These are phyloP conservation scores for Drosophila tropicalis DNA, from an alignment of 1,140 invertebrate species.

Conservation along the genomic window DNA sequence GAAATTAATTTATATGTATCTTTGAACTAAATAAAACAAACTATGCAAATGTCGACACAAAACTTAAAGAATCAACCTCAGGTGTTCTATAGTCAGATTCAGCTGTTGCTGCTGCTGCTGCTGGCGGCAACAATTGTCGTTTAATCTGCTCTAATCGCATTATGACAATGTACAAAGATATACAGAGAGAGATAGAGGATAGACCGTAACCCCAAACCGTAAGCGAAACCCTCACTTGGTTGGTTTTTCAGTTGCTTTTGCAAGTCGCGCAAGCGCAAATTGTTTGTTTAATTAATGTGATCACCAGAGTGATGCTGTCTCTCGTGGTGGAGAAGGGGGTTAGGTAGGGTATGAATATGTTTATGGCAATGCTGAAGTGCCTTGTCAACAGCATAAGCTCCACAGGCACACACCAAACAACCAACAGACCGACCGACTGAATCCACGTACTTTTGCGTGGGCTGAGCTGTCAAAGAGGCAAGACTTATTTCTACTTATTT, in stretches of 20 bases:
- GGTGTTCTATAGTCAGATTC: slow-evolving; percentile 48
- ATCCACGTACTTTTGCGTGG: slow-evolving; percentile 67
- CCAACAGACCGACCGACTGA: slow-evolving; percentile 8
- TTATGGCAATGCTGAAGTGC: slow-evolving; percentile 55
- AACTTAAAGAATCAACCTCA: slow-evolving; percentile 44
- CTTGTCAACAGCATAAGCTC: slow-evolving; percentile 65
- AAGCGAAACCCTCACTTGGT: slow-evolving; percentile 3
- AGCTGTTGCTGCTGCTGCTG: slow-evolving; percentile 16
- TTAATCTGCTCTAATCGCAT: slow-evolving; percentile 80
- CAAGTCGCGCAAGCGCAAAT: slow-evolving; percentile 38
- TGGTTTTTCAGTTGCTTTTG: not conserved
- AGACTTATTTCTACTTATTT: slow-evolving; percentile 80
- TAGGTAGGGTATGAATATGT: slow-evolving; percentile 10
- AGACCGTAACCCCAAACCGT: slow-evolving; percentile 4
- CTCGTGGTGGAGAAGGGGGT: slow-evolving; percentile 6
- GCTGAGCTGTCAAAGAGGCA: slow-evolving; percentile 78
- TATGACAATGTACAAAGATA: slow-evolving; percentile 47
- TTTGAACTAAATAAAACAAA: slow-evolving; percentile 75
- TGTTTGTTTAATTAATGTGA: slow-evolving; percentile 60
- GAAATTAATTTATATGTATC: slow-evolving; percentile 76
- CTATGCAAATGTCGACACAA: slow-evolving; percentile 66
- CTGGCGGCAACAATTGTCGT: slow-evolving; percentile 70
- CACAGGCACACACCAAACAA: slow-evolving; percentile 34
- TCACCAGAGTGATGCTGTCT: slow-evolving; percentile 44
- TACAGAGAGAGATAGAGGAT: slow-evolving; percentile 18